Evolutionary conservation across 2,888 invertebrate genomes (phyloP), one percentile per base, ranked within the genome.

Genomic region (Azorinus chamasolen): DNA sequence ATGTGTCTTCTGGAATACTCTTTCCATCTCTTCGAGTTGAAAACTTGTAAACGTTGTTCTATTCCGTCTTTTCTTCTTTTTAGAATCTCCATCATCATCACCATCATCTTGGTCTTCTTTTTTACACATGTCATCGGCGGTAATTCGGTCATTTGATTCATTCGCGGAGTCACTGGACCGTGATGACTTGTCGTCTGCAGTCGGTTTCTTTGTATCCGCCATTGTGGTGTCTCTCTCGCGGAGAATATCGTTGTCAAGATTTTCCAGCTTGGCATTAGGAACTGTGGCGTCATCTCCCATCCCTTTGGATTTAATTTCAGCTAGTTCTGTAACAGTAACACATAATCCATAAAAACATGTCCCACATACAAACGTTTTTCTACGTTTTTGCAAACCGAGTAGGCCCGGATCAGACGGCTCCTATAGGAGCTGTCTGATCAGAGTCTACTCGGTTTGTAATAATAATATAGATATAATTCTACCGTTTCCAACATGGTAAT

Each of bases 21-120:
- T 66, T 79, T 93, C 93, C 92, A 93, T 92, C 85, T 93, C 93
- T 73, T 93, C 93, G 58, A 93, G 81, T 74, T 93, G 93, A 77
- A 90, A 92, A 77, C 92, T 93, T 12, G 93, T 93, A 83, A 93
- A 93, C 14, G 93, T 93, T 27, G 93, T 93, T 57, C 93, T 73
- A 80, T 93, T 93, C 55, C 93, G 78, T 50, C 93, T 72, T 78
- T 92, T 93, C 86, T 93, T 92, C 75, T 91, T 86, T 81, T 92
- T 89, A n/a, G 80, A 65, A 24, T 89, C 89, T 8, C 79, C 78
- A 37, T 73, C 43, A 41, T 66, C 61, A 20, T 69, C 65, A 48
- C 63, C 50, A 37, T 75, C 66, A 22, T 68, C 51, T 24, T 65
- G 43, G 24, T 72, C 72, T 14, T 78, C 74, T 41, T 73, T 66